A percentile compares a stretch with the other conserved stretches of the same genome.
Conservation (phyloP, 2,797 vertebrate genomes). For the Sarcophilus harrisii region DNA sequence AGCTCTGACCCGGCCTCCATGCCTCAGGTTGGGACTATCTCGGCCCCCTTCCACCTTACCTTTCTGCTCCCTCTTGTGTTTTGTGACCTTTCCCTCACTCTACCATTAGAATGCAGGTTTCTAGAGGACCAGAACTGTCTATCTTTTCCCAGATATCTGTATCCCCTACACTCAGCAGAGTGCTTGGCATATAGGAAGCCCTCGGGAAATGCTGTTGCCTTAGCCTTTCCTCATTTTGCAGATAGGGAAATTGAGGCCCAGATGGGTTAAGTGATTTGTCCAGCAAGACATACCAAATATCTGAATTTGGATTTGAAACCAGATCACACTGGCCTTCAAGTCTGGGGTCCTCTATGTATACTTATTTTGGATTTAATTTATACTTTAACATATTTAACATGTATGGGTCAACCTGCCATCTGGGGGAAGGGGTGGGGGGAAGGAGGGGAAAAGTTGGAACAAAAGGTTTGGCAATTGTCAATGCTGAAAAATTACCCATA, state of each 20-base stretch:
- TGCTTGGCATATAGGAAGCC: neutral
- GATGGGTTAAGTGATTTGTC: neutral
- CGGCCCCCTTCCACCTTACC: neutral
- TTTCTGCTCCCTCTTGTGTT: neutral
- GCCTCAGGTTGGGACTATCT: neutral
- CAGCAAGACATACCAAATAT: neutral
- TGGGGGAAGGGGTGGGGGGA: no score
- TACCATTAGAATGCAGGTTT: no score
- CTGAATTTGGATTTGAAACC: neutral
- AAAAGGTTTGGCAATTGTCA: no score
- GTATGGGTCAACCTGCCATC: no score
- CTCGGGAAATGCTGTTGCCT: neutral
- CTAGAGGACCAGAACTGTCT: neutral
- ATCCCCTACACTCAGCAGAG: no score
- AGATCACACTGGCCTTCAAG: no score
- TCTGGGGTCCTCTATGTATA: neutral
- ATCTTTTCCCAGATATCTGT: no score
- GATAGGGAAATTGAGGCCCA: neutral
- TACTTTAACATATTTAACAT: no score
- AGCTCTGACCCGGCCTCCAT: neutral
- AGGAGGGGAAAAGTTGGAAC: no score
- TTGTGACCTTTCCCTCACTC: no score
- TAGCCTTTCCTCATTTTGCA: neutral
- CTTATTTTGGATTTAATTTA: no score
- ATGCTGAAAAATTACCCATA: no score